A percentile compares a stretch with the other conserved stretches of the same genome.
Conservation (phyloP, 2,797 vertebrate genomes). For the Zalophus californianus region DNA sequence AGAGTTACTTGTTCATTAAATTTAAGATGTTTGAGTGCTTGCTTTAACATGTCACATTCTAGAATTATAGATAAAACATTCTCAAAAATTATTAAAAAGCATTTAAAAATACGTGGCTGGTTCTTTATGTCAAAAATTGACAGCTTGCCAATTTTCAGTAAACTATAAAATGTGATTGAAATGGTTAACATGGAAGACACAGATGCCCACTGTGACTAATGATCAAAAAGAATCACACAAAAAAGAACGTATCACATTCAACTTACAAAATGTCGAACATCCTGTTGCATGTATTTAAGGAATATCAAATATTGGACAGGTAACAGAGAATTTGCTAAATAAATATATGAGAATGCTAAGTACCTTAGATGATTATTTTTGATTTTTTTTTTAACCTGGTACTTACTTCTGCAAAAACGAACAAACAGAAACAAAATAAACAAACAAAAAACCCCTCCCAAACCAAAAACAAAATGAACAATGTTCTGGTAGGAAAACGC, state of each 20-base stretch:
- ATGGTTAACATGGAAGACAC: neutral
- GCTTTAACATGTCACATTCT: conserved; percentile 1
- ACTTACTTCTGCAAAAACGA: neutral
- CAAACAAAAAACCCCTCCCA: neutral
- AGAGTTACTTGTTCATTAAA: conserved; percentile 54
- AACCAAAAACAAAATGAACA: neutral
- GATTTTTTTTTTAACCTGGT: neutral
- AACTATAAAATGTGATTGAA: conserved; percentile 21
- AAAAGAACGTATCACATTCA: neutral
- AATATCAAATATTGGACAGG: neutral
- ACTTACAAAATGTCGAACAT: neutral
- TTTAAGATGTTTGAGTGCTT: conserved; percentile 11
- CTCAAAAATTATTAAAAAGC: neutral
- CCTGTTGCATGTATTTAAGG: neutral
- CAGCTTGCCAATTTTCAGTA: neutral
- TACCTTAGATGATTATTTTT: neutral
- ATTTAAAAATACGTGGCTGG: conserved; percentile 18
- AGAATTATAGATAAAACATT: conserved; percentile 43
- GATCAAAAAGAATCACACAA: neutral
- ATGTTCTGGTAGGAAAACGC: neutral
- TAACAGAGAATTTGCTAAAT: conserved; percentile 47
- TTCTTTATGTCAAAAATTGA: conserved; percentile 49
- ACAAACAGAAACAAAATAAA: neutral
- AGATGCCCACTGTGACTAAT: neutral
- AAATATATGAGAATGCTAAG: neutral